These are phyloP conservation scores for Yoshiicerus persimilis DNA, from an alignment of 1,140 invertebrate species.

Conservation along the genomic window DNA sequence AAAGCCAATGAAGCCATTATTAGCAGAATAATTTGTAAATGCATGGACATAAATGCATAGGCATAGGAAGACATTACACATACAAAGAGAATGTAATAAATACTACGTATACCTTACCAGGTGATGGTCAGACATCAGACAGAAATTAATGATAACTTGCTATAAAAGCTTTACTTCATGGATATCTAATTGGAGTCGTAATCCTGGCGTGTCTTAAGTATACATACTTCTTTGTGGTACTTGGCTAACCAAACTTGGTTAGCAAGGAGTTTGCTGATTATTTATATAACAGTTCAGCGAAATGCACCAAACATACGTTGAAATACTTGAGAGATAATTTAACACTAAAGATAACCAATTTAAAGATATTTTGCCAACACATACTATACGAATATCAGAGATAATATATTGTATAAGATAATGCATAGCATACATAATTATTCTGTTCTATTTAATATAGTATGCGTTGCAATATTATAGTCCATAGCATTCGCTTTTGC, in stretches of 20 bases:
- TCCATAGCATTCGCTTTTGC: neutral
- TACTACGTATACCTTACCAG: neutral
- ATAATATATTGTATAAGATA: neutral
- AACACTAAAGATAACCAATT: too few relatives aligned
- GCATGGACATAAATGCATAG: too few relatives aligned
- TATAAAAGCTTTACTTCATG: neutral
- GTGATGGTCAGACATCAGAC: neutral
- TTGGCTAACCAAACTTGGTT: neutral
- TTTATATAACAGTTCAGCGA: neutral
- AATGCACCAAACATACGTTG: neutral
- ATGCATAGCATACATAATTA: too few relatives aligned
- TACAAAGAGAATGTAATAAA: too few relatives aligned
- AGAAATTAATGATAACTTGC: neutral
- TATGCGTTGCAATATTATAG: neutral
- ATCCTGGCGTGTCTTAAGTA: too few relatives aligned
- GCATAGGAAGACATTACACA: neutral
- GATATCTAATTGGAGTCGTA: neutral
- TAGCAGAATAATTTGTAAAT: too few relatives aligned
- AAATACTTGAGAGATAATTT: neutral
- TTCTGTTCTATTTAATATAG: too few relatives aligned
- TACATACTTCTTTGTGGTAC: neutral
- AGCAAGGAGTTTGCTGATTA: neutral
- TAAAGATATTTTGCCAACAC: too few relatives aligned
- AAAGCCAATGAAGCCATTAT: too few relatives aligned
- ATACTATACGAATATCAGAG: neutral